Conservation (phyloP, 1,140 invertebrate genomes). For the Phymastichus coffea region DNA sequence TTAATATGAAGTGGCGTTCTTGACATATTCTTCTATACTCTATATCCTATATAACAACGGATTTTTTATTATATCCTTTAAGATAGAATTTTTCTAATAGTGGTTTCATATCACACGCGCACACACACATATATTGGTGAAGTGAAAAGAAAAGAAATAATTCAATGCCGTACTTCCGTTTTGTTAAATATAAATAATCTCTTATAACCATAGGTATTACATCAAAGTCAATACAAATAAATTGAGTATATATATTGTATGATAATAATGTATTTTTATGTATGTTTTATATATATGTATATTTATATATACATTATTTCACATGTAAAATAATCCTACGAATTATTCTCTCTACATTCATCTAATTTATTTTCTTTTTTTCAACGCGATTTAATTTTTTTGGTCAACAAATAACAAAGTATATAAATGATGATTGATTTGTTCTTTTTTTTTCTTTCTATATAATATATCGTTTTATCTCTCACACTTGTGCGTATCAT, state of each 20-base stretch:
- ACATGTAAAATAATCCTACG: slow-evolving; percentile 47
- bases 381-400: slow-evolving; percentile 17
- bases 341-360: slow-evolving; percentile 25
- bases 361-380: slow-evolving; percentile 29
- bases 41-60: too few species aligned
- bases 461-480: too few species aligned
- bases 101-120: too few species aligned
- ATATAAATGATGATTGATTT: slow-evolving; percentile 30
- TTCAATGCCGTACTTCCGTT: too few species aligned
- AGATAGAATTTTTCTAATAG: too few species aligned
- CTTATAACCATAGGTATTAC: neutral
- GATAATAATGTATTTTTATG: slow-evolving; percentile 37
- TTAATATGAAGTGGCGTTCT: too few species aligned
- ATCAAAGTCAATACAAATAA: slow-evolving; percentile 21
- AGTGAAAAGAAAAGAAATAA: too few species aligned
- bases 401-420: slow-evolving; percentile 45
- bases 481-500: too few species aligned
- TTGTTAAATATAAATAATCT: neutral
- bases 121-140: too few species aligned
- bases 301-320: slow-evolving; percentile 49
- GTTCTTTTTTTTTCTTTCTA: slow-evolving; percentile 24
- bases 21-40: too few species aligned
- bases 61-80: too few species aligned
- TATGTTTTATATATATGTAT: too few species aligned
- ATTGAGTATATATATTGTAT: slow-evolving; percentile 28